These are phyloP conservation scores for Sitta carolinensis DNA, from an alignment of 2,797 vertebrate species.

Conservation along the genomic window DNA sequence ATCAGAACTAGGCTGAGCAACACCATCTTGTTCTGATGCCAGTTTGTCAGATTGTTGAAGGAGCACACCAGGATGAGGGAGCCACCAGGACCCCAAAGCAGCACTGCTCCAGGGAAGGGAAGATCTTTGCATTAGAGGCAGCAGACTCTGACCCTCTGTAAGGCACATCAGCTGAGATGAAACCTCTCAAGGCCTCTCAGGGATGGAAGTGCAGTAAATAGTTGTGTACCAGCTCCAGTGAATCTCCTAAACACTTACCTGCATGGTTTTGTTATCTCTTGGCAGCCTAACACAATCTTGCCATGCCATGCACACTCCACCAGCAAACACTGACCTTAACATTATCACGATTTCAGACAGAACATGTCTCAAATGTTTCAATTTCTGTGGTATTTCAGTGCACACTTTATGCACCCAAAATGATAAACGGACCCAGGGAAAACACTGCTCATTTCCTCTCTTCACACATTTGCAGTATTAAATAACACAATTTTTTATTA, in stretches of 20 bases:
- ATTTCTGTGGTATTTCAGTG: neutral
- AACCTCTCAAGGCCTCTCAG: neutral
- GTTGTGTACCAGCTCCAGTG: neutral
- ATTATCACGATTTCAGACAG: neutral
- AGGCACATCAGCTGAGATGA: neutral
- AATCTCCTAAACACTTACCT: neutral
- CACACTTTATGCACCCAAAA: neutral
- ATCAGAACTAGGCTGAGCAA: neutral
- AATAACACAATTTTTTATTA: neutral
- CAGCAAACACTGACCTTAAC: neutral
- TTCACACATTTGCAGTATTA: neutral
- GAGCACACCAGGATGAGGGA: fast-evolving
- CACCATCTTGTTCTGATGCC: neutral
- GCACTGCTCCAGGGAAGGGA: neutral
- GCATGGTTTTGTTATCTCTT: neutral
- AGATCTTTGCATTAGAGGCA: neutral
- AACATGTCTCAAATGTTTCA: neutral
- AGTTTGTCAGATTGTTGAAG: neutral
- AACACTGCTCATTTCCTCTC: neutral
- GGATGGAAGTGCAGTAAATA: neutral
- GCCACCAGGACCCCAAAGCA: neutral
- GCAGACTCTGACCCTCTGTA: neutral
- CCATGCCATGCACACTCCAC: neutral
- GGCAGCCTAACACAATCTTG: neutral
- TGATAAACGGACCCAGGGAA: neutral